Evolutionary conservation across 1,140 invertebrate genomes (phyloP).

Genomic region (Lepidurus couesii): DNA sequence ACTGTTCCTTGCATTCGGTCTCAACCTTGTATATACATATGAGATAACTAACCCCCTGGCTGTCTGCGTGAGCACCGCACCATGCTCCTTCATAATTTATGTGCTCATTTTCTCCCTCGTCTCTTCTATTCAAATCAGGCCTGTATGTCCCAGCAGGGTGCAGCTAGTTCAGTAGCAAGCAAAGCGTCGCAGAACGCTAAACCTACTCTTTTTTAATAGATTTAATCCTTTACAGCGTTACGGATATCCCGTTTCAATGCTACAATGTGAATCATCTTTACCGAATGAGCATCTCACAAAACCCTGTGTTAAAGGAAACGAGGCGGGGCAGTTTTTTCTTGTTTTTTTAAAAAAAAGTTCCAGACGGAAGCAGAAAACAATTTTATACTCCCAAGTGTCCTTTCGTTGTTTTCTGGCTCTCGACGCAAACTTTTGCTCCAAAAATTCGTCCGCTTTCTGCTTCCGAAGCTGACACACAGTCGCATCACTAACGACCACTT

Average conservation of each 20-base stretch:
- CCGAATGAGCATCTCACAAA: neutral
- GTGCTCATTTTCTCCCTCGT: constrained; percentile 21
- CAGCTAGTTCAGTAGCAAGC: neutral
- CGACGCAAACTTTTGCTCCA: neutral
- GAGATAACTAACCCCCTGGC: constrained; percentile 15
- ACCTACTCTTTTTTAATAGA: neutral
- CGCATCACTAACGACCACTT: constrained; percentile 12
- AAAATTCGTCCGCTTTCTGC: neutral
- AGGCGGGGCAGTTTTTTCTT: neutral
- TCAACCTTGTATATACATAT: neutral
- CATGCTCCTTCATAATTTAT: constrained; percentile 16
- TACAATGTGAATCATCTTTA: neutral
- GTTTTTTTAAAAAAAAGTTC: neutral
- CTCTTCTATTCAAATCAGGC: constrained; percentile 19
- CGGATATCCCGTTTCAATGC: neutral
- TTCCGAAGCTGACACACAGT: neutral
- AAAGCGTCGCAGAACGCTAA: neutral
- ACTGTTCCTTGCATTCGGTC: neutral
- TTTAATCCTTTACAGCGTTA: neutral
- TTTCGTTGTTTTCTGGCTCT: neutral
- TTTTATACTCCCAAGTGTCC: neutral
- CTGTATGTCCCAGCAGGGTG: neutral
- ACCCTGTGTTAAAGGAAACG: neutral
- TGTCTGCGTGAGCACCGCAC: neutral
- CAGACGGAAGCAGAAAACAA: neutral